A percentile compares a stretch with the other conserved stretches of the same genome.
phyloP scores from a whole-genome alignment of 2,113 vertebrate genomes.

The Corvus hawaiiensis region DNA sequence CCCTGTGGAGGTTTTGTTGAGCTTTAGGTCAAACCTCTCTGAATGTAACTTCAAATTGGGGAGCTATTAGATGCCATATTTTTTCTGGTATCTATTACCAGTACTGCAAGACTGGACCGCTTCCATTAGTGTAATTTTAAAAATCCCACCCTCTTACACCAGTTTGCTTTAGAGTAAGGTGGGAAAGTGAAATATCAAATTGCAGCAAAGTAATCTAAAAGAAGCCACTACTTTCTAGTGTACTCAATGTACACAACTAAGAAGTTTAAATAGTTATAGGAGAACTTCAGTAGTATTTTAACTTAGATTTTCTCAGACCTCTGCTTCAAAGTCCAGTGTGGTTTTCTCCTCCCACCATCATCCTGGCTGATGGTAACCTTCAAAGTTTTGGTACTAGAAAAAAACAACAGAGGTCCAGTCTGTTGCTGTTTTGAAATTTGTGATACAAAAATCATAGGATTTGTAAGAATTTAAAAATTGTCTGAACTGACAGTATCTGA shows the following conservation, averaged over 20 bases:
- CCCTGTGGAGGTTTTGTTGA: neutral
- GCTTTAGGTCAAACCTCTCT: neutral
- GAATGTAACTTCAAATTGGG: neutral
- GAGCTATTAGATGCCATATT: neutral
- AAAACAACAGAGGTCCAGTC: neutral
- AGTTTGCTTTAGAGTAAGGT: neutral
- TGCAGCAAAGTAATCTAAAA: neutral
- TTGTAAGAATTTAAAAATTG: neutral
- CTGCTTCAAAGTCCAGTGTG: neutral
- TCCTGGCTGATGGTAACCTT: neutral
- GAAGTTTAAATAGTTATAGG: neutral
- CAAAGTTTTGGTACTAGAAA: neutral
- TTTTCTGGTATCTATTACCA: neutral
- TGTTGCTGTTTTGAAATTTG: neutral
- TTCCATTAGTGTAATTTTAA: neutral
- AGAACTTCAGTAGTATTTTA: neutral
- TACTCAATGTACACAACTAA: neutral
- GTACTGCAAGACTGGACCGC: neutral
- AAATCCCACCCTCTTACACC: neutral
- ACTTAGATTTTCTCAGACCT: neutral
- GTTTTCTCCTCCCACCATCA: neutral
- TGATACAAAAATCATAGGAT: neutral
- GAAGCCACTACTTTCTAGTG: neutral
- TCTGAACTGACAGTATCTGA: neutral
- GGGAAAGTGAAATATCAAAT: neutral